Evolutionary conservation across 2,797 vertebrate genomes (phyloP).

Genomic region (Limosa lapponica): DNA sequence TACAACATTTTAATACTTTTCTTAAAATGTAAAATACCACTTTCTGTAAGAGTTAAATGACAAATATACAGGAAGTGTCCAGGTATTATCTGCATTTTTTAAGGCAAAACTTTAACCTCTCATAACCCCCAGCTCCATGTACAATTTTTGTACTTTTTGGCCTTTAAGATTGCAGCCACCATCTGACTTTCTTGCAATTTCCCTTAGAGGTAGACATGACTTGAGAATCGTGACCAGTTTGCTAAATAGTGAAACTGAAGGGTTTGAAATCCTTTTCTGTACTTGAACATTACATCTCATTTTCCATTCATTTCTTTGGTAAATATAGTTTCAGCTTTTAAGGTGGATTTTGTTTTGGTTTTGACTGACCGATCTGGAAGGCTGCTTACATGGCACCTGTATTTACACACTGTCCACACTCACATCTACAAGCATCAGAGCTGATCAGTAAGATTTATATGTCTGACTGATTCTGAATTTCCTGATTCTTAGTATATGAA

Average conservation of each 20-base stretch:
- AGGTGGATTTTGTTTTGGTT: background rate
- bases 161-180: accelerated
- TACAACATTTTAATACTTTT: background rate
- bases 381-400: background rate
- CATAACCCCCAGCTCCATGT: background rate
- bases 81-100: background rate
- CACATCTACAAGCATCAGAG: background rate
- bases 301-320: background rate
- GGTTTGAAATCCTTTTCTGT: background rate
- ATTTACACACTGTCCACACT: background rate
- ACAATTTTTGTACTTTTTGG: background rate
- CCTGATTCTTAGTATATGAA: background rate
- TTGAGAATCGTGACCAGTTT: background rate
- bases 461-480: background rate
- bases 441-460: background rate
- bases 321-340: background rate
- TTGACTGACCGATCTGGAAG: background rate
- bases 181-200: background rate
- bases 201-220: background rate
- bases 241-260: background rate
- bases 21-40: background rate
- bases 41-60: background rate
- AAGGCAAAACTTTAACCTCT: background rate
- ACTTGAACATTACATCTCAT: background rate
- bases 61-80: background rate